These are phyloP conservation scores for Palaemon carinicauda DNA, from an alignment of 1,140 invertebrate species.

Conservation along the genomic window DNA sequence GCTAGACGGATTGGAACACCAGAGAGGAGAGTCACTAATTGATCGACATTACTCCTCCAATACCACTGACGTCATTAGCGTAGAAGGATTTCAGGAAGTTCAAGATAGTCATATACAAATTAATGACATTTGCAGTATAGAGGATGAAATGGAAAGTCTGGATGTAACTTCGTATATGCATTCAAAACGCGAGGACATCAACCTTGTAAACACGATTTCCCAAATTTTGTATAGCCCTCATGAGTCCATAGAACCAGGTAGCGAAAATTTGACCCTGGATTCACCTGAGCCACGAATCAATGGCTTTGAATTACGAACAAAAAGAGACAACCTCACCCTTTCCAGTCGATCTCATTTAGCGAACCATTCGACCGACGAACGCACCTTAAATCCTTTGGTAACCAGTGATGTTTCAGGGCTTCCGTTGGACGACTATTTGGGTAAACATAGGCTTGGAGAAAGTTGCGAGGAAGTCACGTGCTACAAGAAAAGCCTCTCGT, in stretches of 20 bases:
- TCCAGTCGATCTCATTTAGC: neutral
- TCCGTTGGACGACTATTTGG: no score
- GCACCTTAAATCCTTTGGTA: no score
- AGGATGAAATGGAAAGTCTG: neutral
- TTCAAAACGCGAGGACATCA: neutral
- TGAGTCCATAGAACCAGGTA: conserved; percentile 33
- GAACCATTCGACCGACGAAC: neutral
- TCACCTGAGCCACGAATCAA: neutral
- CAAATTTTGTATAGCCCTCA: conserved; percentile 30
- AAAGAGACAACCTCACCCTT: neutral
- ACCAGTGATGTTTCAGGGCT: no score
- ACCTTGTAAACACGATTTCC: conserved; percentile 33
- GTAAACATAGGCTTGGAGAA: no score
- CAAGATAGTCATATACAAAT: neutral
- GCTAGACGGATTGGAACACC: neutral
- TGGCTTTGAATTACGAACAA: neutral
- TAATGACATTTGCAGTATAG: neutral
- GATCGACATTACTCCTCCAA: no score
- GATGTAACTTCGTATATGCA: neutral
- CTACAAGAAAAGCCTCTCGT: no score
- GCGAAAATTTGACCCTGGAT: neutral
- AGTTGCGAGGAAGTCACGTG: no score
- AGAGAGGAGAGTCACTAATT: neutral
- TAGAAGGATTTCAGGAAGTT: neutral
- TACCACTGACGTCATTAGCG: neutral